phyloP scores from a whole-genome alignment of 2,113 vertebrate genomes.

The Trichomycterus rosablanca region DNA sequence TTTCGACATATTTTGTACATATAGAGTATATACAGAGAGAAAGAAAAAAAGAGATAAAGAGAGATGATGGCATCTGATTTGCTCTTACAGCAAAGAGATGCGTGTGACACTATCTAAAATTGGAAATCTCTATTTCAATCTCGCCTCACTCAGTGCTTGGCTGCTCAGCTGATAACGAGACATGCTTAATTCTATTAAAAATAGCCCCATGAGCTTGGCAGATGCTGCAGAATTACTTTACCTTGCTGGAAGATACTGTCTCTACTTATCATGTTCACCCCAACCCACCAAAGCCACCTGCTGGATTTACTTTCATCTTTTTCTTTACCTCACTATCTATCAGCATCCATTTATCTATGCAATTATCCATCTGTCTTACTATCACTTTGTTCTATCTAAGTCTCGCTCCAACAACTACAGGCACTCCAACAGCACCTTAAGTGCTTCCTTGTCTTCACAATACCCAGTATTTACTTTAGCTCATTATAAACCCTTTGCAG shows the following conservation, averaged over 20 bases:
- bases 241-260: slow-evolving; percentile 34
- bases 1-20: no score
- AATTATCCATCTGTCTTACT: slow-evolving; percentile 66
- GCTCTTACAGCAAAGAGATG: slow-evolving; percentile 59
- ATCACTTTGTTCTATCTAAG: slow-evolving; percentile 51
- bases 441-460: not conserved
- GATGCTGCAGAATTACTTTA: slow-evolving; percentile 15
- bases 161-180: slow-evolving; percentile 66
- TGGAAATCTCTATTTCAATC: slow-evolving; percentile 78
- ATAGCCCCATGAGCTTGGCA: slow-evolving; percentile 58
- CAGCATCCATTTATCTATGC: slow-evolving; percentile 55
- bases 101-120: slow-evolving; percentile 76
- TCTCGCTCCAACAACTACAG: slow-evolving; percentile 51
- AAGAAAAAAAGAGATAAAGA: slow-evolving; percentile 44
- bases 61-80: slow-evolving; percentile 61
- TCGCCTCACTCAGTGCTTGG: slow-evolving; percentile 65
- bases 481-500: no score
- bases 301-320: slow-evolving; percentile 41
- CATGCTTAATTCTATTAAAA: slow-evolving; percentile 74
- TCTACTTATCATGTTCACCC: slow-evolving; percentile 49
- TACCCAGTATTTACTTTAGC: no score
- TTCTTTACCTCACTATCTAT: slow-evolving; percentile 24
- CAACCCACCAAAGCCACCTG: slow-evolving; percentile 40
- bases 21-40: no score
- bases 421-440: slow-evolving; percentile 3